phyloP scores from a whole-genome alignment of 2,797 vertebrate species.

The Sebastes matsubarae region DNA sequence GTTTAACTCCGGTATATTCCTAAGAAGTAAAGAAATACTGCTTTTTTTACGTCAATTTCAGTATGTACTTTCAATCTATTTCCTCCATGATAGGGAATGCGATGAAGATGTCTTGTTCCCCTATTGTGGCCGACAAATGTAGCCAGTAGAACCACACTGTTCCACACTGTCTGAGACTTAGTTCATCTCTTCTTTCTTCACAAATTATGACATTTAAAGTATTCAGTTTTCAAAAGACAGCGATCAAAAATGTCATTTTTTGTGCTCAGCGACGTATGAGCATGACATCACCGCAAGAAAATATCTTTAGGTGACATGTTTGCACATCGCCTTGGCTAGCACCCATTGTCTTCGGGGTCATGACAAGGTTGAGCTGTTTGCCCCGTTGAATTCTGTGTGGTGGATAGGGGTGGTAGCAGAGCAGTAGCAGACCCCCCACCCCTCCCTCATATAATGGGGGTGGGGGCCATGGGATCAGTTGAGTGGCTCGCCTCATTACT shows the following conservation, averaged over 20 bases:
- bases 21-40: neutral
- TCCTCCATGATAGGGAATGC: neutral
- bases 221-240: neutral
- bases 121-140: neutral
- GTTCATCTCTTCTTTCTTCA: neutral
- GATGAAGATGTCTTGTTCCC: neutral
- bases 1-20: neutral
- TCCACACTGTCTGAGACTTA: neutral
- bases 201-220: neutral
- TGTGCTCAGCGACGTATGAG: neutral
- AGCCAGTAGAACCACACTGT: neutral
- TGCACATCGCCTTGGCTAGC: conserved; percentile 51
- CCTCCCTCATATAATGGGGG: conserved; percentile 20
- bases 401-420: conserved; percentile 39
- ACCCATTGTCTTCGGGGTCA: conserved; percentile 63
- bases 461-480: conserved; percentile 49
- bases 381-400: conserved; percentile 39
- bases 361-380: conserved; percentile 54
- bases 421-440: conserved; percentile 1
- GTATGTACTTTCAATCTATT: neutral
- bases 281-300: conserved; percentile 37
- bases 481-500: conserved; percentile 78
- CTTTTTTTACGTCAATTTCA: neutral
- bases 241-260: neutral
- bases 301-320: conserved; percentile 43